A percentile compares a stretch with the other conserved stretches of the same genome.
phyloP scores from a whole-genome alignment of 1,140 invertebrate genomes.

The Achroia grisella region DNA sequence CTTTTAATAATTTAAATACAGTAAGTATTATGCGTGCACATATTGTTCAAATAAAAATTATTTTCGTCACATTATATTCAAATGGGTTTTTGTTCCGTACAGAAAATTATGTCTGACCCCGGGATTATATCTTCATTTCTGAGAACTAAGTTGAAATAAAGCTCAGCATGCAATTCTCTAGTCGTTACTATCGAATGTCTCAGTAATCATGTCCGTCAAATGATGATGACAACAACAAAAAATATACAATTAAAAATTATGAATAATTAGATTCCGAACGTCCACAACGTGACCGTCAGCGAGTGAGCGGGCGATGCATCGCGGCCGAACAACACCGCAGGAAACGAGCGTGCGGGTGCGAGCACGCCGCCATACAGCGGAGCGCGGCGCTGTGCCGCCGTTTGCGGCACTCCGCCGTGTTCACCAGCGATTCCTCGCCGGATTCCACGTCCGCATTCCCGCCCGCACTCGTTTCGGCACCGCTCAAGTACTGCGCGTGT shows the following conservation, averaged over 20 bases:
- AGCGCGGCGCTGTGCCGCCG: constrained; percentile 56
- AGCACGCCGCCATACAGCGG: constrained; percentile 33
- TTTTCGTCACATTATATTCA: too few species aligned
- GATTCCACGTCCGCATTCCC: constrained; percentile 16
- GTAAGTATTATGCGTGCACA: too few species aligned
- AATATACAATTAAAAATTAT: background rate
- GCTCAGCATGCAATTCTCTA: background rate
- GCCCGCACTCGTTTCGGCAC: constrained; percentile 14
- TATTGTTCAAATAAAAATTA: too few species aligned
- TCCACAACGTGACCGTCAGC: constrained; percentile 27
- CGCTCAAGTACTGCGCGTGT: constrained; percentile 44
- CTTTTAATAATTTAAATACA: too few species aligned
- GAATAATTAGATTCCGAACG: too few species aligned
- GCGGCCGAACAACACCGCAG: constrained; percentile 43
- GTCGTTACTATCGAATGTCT: constrained; percentile 1
- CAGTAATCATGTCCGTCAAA: background rate
- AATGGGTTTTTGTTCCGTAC: too few species aligned
- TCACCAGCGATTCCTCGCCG: background rate
- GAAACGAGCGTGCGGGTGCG: constrained; percentile 59
- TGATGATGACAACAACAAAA: background rate
- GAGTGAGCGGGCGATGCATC: constrained; percentile 65
- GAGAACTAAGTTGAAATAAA: background rate
- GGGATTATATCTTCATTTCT: too few species aligned
- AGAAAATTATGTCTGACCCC: too few species aligned
- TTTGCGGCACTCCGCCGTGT: constrained; percentile 30